phyloP scores from a whole-genome alignment of 2,888 invertebrate species.

The Lithosia quadra region DNA sequence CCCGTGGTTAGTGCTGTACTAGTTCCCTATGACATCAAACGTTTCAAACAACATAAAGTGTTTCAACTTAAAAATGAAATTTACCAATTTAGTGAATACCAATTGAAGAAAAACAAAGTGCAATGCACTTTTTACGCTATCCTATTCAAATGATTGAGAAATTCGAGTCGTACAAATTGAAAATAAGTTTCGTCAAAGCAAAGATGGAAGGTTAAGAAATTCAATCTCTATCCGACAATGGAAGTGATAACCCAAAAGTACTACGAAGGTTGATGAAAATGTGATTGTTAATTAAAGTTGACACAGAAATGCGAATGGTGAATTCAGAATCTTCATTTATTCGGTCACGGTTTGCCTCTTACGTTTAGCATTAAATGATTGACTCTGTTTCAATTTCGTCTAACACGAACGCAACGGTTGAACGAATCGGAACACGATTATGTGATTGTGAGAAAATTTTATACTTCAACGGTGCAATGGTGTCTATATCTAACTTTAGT shows the following conservation, averaged over 20 bases:
- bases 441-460: constrained; percentile 85
- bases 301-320: constrained; percentile 84
- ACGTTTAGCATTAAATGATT: constrained; percentile 85
- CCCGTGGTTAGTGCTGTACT: constrained; percentile 55
- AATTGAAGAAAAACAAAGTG: constrained; percentile 58
- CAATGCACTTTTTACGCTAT: constrained; percentile 45
- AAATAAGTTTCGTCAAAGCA: constrained; percentile 68
- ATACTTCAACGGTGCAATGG: constrained; percentile 72
- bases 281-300: constrained; percentile 86
- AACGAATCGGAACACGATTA: constrained; percentile 85
- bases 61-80: constrained; percentile 46
- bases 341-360: constrained; percentile 83
- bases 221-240: constrained; percentile 75
- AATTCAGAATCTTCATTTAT: constrained; percentile 85
- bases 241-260: constrained; percentile 76
- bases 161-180: constrained; percentile 67
- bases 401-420: constrained; percentile 83
- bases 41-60: constrained; percentile 48
- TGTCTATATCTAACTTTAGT: constrained; percentile 77
- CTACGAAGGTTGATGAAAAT: constrained; percentile 81
- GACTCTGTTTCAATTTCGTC: constrained; percentile 86
- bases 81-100: constrained; percentile 40
- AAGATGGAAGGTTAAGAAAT: constrained; percentile 77
- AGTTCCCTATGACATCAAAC: constrained; percentile 65
- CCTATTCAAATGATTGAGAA: constrained; percentile 62